These are phyloP conservation scores for Chiroxiphia lanceolata DNA, from an alignment of 2,797 vertebrate genomes.

Conservation along the genomic window DNA sequence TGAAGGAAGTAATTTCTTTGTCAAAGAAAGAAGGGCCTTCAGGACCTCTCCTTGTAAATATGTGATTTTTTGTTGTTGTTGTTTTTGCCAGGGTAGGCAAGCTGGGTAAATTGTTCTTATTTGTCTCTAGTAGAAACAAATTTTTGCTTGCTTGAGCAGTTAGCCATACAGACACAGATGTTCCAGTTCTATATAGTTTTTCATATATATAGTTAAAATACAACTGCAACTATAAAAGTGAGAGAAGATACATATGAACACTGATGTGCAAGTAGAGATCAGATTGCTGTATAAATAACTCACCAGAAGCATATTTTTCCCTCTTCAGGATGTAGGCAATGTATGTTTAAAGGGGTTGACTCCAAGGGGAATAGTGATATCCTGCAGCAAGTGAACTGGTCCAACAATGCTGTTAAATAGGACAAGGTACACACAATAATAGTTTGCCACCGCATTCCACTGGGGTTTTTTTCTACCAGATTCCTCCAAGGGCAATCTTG, in stretches of 20 bases:
- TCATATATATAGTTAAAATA: neutral
- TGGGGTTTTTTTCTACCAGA: neutral
- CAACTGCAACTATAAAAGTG: neutral
- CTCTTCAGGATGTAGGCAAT: neutral
- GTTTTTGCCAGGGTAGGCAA: neutral
- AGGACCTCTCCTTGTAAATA: neutral
- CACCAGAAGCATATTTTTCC: neutral
- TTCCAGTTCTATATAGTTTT: neutral
- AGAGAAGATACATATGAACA: neutral
- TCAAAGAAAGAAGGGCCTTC: neutral
- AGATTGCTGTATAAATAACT: neutral
- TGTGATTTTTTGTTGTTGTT: neutral
- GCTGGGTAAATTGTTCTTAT: neutral
- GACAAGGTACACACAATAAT: neutral
- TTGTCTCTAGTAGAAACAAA: neutral
- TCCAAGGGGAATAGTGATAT: neutral
- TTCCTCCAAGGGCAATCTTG: neutral
- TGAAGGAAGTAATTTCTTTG: neutral
- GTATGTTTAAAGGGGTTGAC: neutral
- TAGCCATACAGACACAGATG: neutral
- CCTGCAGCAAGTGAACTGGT: neutral
- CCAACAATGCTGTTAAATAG: neutral
- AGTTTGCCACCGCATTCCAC: neutral
- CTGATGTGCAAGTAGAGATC: neutral
- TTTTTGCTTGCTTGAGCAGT: neutral